Evolutionary conservation across 1,140 invertebrate species (phyloP).

Genomic region (Whitmania pigra): DNA sequence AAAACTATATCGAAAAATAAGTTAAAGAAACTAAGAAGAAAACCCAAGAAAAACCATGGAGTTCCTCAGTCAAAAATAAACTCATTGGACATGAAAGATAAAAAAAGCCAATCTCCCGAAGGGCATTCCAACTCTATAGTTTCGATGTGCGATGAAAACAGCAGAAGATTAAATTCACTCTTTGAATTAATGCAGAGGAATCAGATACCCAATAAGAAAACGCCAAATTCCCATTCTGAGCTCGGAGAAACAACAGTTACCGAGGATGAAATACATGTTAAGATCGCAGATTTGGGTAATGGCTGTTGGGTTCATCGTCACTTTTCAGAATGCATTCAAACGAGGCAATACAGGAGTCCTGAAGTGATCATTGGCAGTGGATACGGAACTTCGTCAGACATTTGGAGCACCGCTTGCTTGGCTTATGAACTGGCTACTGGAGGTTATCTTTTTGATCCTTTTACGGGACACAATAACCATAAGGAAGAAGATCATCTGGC

Average conservation of each 20-base stretch:
- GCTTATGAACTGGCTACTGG: conserved; percentile 96
- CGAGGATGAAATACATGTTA: too few relatives aligned
- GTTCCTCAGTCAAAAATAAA: conserved; percentile 52
- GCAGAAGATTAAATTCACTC: too few relatives aligned
- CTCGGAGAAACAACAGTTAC: too few relatives aligned
- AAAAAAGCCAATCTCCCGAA: too few relatives aligned
- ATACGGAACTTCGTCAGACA: conserved; percentile 86
- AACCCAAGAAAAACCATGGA: conserved; percentile 82
- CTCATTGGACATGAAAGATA: too few relatives aligned
- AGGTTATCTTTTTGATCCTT: conserved; percentile 97
- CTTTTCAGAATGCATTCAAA: conserved; percentile 96
- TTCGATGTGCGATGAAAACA: too few relatives aligned
- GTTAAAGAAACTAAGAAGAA: conserved; percentile 94
- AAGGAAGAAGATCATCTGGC: conserved; percentile 96
- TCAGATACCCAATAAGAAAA: too few relatives aligned
- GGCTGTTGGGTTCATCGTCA: conserved; percentile 46
- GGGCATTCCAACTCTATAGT: too few relatives aligned
- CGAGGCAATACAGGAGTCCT: conserved; percentile 86
- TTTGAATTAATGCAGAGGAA: too few relatives aligned
- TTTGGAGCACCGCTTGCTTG: conserved; percentile 99
- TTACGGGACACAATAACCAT: conserved; percentile 62
- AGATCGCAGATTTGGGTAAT: too few relatives aligned
- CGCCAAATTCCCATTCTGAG: too few relatives aligned
- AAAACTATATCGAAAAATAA: conserved; percentile 94
- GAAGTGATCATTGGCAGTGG: conserved; percentile 88